Evolutionary conservation across 2,113 vertebrate species (phyloP).

Genomic region (Pseudorectes ferrugineus): DNA sequence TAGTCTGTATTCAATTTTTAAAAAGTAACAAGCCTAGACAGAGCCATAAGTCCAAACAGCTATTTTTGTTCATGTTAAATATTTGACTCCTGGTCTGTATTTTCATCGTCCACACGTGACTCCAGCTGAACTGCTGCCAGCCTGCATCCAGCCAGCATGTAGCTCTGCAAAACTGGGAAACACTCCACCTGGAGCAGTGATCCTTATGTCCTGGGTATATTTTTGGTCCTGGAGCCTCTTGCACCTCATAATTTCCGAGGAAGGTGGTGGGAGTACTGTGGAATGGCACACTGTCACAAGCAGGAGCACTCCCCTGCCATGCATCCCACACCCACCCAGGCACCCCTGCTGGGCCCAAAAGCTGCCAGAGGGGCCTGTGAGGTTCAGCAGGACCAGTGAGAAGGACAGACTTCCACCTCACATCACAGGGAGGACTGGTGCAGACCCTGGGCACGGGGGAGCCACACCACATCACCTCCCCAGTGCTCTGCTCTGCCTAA

Average conservation of each 20-base stretch:
- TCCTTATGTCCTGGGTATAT: fast-evolving
- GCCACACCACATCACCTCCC: background rate
- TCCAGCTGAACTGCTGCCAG: background rate
- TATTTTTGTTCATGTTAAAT: background rate
- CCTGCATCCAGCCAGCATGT: fast-evolving
- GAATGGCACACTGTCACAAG: fast-evolving
- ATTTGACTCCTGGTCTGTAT: background rate
- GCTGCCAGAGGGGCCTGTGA: background rate
- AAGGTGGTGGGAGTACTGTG: background rate
- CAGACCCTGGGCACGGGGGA: background rate
- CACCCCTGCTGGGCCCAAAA: background rate
- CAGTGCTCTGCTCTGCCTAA: background rate
- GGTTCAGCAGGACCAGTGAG: background rate
- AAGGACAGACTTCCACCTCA: background rate
- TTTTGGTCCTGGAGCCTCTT: background rate
- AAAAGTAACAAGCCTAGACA: background rate
- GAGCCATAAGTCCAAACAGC: background rate
- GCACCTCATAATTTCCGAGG: background rate
- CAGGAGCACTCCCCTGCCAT: fast-evolving
- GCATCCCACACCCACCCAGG: background rate
- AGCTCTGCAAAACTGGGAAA: background rate
- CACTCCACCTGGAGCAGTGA: background rate
- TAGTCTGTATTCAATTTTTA: background rate
- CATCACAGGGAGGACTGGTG: fast-evolving
- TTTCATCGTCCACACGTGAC: fast-evolving